phyloP scores from a whole-genome alignment of 2,797 vertebrate genomes.

The Dallia pectoralis region DNA sequence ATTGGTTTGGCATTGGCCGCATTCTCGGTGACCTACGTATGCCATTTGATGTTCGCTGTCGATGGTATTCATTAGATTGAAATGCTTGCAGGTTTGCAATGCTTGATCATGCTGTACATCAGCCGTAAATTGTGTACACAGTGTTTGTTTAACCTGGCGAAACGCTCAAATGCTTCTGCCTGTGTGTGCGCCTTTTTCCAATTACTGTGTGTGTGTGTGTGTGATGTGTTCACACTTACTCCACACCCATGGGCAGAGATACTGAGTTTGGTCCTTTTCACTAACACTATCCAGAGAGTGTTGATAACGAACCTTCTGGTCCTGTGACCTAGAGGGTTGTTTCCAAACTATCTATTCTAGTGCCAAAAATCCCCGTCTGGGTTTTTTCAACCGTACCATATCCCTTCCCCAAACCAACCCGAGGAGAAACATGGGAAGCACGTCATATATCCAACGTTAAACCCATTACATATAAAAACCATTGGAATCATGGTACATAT shows the following conservation, averaged over 20 bases:
- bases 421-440: neutral
- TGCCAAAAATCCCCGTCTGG: neutral
- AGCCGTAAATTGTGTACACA: conserved; percentile 20
- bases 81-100: conserved; percentile 28
- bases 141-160: conserved; percentile 38
- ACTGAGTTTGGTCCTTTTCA: neutral
- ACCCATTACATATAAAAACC: neutral
- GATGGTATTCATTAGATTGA: conserved; percentile 24
- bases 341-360: neutral
- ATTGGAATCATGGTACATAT: neutral
- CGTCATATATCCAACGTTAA: neutral
- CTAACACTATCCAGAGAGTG: neutral
- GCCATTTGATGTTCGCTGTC: conserved; percentile 32
- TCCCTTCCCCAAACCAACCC: neutral
- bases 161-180: neutral
- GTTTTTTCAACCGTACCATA: neutral
- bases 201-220: neutral
- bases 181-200: conserved; percentile 19
- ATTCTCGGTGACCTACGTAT: conserved; percentile 20
- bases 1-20: conserved; percentile 36
- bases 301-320: neutral
- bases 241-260: neutral
- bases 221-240: neutral
- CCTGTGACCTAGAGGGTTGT: neutral
- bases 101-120: conserved; percentile 26